phyloP scores from a whole-genome alignment of 2,888 invertebrate genomes.

The Acanthosepion pharaonis region DNA sequence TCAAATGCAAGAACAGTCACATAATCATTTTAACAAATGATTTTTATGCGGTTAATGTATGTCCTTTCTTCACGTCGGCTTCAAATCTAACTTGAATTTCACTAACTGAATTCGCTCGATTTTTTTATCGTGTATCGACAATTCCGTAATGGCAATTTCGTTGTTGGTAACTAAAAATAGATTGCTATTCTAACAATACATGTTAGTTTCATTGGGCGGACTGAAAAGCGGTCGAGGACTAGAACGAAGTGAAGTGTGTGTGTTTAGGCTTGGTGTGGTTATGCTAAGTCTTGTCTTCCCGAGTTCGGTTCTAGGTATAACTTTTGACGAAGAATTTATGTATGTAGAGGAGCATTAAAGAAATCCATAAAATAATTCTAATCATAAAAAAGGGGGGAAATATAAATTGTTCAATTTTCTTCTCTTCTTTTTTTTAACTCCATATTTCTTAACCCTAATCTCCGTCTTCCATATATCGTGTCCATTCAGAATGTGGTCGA shows the following conservation, averaged over 20 bases:
- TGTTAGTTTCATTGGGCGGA: background rate
- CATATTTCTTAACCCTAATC: no score
- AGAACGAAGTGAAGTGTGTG: background rate
- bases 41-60: background rate
- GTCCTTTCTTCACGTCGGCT: background rate
- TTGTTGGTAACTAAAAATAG: background rate
- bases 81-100: background rate
- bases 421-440: no score
- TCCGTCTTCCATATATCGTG: no score
- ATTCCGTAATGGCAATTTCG: background rate
- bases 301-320: no score
- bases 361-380: no score
- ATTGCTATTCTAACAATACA: background rate
- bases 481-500: no score
- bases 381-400: no score
- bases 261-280: background rate
- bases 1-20: background rate
- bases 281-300: no score
- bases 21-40: conserved; percentile 10
- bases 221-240: background rate
- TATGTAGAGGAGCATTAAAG: no score
- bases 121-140: background rate
- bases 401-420: no score
- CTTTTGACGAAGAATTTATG: no score
- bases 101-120: background rate